These are phyloP conservation scores for Meles meles DNA, from an alignment of 2,113 vertebrate genomes.

Conservation along the genomic window DNA sequence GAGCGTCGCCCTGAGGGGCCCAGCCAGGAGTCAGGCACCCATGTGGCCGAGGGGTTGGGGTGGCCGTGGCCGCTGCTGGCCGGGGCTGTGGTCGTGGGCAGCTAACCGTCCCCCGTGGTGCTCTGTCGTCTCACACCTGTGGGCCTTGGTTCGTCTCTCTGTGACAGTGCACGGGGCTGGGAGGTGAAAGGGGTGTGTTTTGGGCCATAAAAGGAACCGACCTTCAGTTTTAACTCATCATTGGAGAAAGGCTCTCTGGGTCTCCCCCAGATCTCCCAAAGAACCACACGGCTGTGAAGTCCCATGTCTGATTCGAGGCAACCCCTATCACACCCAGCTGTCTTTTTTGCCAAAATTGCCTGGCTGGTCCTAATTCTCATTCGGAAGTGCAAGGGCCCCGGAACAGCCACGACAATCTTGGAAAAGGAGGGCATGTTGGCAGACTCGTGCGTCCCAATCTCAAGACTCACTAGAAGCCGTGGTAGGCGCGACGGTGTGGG, in stretches of 20 bases:
- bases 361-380: not conserved
- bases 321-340: not conserved
- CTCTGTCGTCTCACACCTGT: not conserved
- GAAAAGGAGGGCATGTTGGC: not conserved
- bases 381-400: not conserved
- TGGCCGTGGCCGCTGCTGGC: rapidly evolving
- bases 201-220: not conserved
- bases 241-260: not conserved
- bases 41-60: rapidly evolving
- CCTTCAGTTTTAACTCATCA: not conserved
- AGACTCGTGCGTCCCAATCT: not conserved
- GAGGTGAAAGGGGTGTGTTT: not conserved
- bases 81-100: no score
- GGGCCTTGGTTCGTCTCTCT: not conserved
- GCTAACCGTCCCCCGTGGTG: not conserved
- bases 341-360: not conserved
- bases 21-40: not conserved
- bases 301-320: not conserved
- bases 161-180: not conserved
- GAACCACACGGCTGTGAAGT: not conserved
- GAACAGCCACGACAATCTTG: not conserved
- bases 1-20: not conserved
- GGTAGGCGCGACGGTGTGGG: not conserved
- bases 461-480: not conserved
- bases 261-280: not conserved